Conservation (phyloP, 37 sponge, comb jelly and placozoan genomes). For the Halisarca cf. caerulea region DNA sequence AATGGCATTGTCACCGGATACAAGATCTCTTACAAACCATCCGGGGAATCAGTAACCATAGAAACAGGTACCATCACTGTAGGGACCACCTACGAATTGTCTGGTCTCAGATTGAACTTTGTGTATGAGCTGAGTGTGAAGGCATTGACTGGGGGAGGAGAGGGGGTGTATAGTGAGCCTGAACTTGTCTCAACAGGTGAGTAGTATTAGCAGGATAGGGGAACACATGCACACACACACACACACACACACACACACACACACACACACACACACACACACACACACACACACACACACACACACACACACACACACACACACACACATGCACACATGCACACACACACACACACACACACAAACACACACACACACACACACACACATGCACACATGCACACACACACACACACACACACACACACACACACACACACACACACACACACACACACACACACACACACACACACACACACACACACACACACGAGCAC, state of each 20-base stretch:
- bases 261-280: conserved; percentile 27
- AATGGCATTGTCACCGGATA: conserved; percentile 37
- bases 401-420: conserved; percentile 22
- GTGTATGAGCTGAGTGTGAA: conserved; percentile 27
- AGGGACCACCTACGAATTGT: not conserved
- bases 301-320: conserved; percentile 14
- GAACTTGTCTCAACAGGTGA: conserved; percentile 8
- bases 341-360: not conserved
- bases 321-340: too few relatives aligned
- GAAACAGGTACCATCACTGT: not conserved
- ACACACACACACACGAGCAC: conserved; percentile 5
- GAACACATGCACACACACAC: not conserved
- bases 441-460: not conserved
- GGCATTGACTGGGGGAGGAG: conserved; percentile 29
- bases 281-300: not conserved
- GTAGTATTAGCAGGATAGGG: not conserved
- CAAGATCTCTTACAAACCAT: conserved; percentile 8
- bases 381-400: conserved; percentile 1
- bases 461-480: conserved; percentile 29
- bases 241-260: conserved; percentile 23
- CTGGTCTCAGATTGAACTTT: not conserved
- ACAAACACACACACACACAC: conserved; percentile 26
- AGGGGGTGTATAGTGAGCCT: not conserved
- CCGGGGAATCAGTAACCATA: not conserved
- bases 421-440: not conserved